These are phyloP conservation scores for Petrocephalus zakoni DNA, from an alignment of 2,113 vertebrate species.

Conservation along the genomic window DNA sequence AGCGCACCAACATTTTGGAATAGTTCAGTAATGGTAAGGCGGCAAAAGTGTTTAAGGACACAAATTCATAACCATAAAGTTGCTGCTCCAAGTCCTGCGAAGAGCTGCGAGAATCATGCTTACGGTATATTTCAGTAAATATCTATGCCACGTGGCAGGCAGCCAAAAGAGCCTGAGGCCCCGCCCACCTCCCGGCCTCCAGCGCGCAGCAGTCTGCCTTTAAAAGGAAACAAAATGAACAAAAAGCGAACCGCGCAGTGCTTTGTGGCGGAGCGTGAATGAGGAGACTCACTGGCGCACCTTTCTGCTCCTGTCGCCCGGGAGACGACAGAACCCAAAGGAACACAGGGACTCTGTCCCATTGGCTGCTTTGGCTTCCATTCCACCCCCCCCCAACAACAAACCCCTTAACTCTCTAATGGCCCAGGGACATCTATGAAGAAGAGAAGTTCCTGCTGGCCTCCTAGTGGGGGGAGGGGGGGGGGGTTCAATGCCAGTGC, in stretches of 20 bases:
- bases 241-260: neutral
- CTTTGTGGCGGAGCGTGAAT: neutral
- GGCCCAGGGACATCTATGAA: neutral
- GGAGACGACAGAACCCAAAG: neutral
- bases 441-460: neutral
- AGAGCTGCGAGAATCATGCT: neutral
- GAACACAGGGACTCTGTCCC: neutral
- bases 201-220: neutral
- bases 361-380: slow-evolving; percentile 5
- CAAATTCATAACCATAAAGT: neutral
- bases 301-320: slow-evolving; percentile 2
- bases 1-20: neutral
- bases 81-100: neutral
- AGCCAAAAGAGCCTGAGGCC: neutral
- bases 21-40: neutral
- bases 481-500: neutral
- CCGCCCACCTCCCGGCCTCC: neutral
- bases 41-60: neutral
- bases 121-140: neutral
- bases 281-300: neutral
- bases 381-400: slow-evolving; percentile 3
- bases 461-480: neutral
- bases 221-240: slow-evolving; percentile 4
- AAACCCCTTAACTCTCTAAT: neutral
- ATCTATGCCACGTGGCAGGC: neutral